Base-by-base conservation (phyloP, 2,113 vertebrate species). In the Malurus alboscapulatus region DNA sequence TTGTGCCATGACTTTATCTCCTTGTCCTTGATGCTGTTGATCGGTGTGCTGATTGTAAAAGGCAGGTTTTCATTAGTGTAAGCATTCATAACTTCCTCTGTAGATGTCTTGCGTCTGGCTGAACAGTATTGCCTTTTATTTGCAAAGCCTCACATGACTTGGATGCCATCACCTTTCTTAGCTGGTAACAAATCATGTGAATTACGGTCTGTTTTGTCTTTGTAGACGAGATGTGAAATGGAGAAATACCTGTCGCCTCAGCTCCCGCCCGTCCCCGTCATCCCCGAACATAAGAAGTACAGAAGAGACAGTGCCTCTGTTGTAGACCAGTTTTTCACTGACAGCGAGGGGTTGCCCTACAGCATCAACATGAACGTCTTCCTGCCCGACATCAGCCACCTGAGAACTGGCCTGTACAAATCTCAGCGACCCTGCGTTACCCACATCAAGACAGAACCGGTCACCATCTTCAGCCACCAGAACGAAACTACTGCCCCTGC, bases 331-430 rank as follows among this genome's bases (percentile, higher is more conserved):
- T 99, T 99, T 97, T 99, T 99, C 95, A 96, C 97, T 48, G 99
- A 99, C 18, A 98, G 98, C 38, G 98, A 98, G 68, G 96, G 98
- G 83, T 96, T 98, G 83, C 99, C 99, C 54, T 99, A 99, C 97
- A 99, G 99, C 88, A 98, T 99, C 97, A 99, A 99, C 97, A 99
- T 99, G 98, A 99, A 98, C 57, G 98, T 99, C 96, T 98, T 99
- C 87, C 98, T 99, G 44, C 98, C 99, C 0, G 99, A 99, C 65
- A 98, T 99, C 86, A 98, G 98, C 51, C 98, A 99, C 95, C 97
- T 99, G 96, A 98, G 98, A 96, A 98, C 98, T 45, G 98, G 98
- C 95, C 97, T 99, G 81, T 99, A 98, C 97, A 98, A 99, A 97
- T 98, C 98, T 7, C 96, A 98, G 96, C 98, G 98, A 93, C 98